phyloP scores from a whole-genome alignment of 2,888 invertebrate species.

The Phalangium opilio region DNA sequence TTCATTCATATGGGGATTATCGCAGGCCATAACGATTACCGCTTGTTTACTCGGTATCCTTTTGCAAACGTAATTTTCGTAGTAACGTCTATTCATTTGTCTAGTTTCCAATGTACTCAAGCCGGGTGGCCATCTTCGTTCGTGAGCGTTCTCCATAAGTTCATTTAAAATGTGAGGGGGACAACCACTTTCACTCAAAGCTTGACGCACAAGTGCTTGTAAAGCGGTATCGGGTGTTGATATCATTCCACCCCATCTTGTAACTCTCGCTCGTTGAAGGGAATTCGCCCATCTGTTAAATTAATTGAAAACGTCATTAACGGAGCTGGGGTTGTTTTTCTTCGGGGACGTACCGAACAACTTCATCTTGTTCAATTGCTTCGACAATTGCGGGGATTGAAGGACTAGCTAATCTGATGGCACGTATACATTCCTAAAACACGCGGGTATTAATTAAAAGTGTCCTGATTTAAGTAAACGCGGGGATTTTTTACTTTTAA shows the following conservation, averaged over 20 bases:
- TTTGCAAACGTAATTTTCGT: constrained; percentile 87
- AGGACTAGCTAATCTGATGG: constrained; percentile 80
- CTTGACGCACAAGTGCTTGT: constrained; percentile 82
- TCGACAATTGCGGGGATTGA: constrained; percentile 81
- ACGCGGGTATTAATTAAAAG: constrained; percentile 2
- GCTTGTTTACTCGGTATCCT: constrained; percentile 72
- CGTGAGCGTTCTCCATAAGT: constrained; percentile 94
- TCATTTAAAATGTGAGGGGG: constrained; percentile 84
- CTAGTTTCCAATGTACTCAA: constrained; percentile 76
- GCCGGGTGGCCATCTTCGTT: constrained; percentile 86
- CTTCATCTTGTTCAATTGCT: constrained; percentile 87
- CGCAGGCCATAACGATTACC: constrained; percentile 81
- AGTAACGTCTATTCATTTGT: constrained; percentile 79
- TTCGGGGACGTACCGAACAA: constrained; percentile 42
- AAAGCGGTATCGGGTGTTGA: constrained; percentile 89
- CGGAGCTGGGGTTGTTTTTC: too few species aligned
- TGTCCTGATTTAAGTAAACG: constrained; percentile 3
- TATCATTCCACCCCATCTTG: constrained; percentile 97
- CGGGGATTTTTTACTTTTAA: constrained; percentile 46
- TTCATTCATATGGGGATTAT: constrained; percentile 85
- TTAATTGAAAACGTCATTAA: background rate
- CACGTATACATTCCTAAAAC: constrained; percentile 65
- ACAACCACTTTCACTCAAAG: constrained; percentile 82
- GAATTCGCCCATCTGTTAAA: constrained; percentile 55
- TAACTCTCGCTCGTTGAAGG: constrained; percentile 67